A percentile compares a stretch with the other conserved stretches of the same genome.
phyloP scores from a whole-genome alignment of 2,888 invertebrate species.

The Carcina quercana region DNA sequence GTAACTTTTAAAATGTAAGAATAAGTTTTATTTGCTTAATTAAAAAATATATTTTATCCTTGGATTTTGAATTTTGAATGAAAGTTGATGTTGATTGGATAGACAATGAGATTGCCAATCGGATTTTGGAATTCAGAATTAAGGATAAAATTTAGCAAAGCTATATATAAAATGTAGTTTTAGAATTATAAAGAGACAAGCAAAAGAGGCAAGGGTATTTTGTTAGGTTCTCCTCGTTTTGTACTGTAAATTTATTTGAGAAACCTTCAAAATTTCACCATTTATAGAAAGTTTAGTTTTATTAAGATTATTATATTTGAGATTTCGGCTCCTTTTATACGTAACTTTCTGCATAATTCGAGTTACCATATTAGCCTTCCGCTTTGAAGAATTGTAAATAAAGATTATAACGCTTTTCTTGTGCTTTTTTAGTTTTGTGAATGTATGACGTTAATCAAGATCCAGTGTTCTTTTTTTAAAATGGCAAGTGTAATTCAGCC shows the following conservation, averaged over 20 bases:
- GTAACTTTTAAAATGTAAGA: conserved; percentile 10
- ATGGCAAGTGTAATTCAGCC: too few relatives aligned
- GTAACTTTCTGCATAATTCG: conserved; percentile 56
- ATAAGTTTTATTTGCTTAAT: conserved; percentile 9
- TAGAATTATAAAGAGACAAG: conserved; percentile 56
- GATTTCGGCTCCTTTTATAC: conserved; percentile 36
- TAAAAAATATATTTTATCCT: conserved; percentile 3
- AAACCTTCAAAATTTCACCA: conserved; percentile 57
- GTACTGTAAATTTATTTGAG: conserved; percentile 57
- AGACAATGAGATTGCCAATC: not conserved
- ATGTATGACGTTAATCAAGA: too few relatives aligned
- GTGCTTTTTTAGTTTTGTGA: conserved; percentile 21
- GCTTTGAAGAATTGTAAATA: conserved; percentile 57
- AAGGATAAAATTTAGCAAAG: not conserved
- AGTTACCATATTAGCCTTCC: conserved; percentile 61
- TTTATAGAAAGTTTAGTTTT: conserved; percentile 32
- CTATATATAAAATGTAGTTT: conserved; percentile 17
- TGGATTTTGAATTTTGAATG: conserved; percentile 5
- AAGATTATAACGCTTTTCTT: conserved; percentile 29
- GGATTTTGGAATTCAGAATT: conserved; percentile 11
- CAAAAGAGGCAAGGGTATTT: conserved; percentile 66
- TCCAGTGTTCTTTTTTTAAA: too few relatives aligned
- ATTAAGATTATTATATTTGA: conserved; percentile 16
- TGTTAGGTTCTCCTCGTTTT: conserved; percentile 56
- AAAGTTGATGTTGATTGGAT: not conserved